Base-by-base conservation (phyloP, 2,797 vertebrate species). In the Acropternis orthonyx region DNA sequence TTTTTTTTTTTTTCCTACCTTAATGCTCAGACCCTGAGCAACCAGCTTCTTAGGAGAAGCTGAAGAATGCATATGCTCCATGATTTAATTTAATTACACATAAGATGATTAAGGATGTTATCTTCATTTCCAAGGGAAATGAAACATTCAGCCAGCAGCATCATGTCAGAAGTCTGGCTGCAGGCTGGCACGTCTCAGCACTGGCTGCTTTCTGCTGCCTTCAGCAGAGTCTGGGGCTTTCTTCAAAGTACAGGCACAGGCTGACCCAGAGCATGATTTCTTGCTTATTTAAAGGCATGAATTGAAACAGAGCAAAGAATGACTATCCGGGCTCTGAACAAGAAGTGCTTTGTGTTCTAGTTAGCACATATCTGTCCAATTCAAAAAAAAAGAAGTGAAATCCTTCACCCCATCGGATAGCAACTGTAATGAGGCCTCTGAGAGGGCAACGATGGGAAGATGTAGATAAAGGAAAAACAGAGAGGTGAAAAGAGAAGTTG, bases 91-190 rank as follows among this genome's bases (percentile, higher is more conserved):
- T 63, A 95, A 96, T 94, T 85, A 67, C 55, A 49, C 0, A 0
- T 81, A 71, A 86, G 30, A 78, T 95, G 92, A 93, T 94, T 86
- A 93, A 88, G 82, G 85, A 76, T 90, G 76, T 94, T 96, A 86
- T 94, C 89, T 93, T 76, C 83, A 85, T 91, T 93, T 93, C 91
- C 92, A 90, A 80, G 88, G 91, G 87, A 96, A 88, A 93, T 73
- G 46, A 84, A 92, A 92, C 83, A 52, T 85, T 73, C 80, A 86
- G 61, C 23, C 16, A 0, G 91, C 77, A 28, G 91, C 77, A 28
- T 52, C 43, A 0, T 18, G 79, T 89, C 81, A 77, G 92, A 51
- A 79, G 46, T 4, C 55, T 85, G 87, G 39, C 82, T 93, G 56
- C 44, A 74, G 49, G 56, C 87, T 92, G 86, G n/a, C 71, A 75